Evolutionary conservation across 2,888 invertebrate genomes (phyloP), one percentile per base, ranked within the genome.

Genomic region (Ophraella communa): DNA sequence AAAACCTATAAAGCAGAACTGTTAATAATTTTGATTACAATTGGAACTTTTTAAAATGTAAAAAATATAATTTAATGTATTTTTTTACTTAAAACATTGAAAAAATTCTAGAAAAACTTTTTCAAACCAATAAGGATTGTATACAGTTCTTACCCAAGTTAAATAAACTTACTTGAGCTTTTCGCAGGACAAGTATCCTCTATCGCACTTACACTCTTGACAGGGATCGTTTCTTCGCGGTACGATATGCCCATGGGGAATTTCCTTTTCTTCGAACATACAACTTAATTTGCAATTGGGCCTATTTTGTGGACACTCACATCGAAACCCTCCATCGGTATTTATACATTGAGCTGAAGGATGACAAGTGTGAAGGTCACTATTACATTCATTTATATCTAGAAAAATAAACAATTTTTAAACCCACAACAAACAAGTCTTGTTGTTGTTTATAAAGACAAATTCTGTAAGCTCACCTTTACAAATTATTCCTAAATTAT

Each of bases 321-420:
- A 95, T 74, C 86, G 84, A 82, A 91, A 95, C 60, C 91, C 87
- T 53, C 95, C 95, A 52, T 91, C 88, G 7, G 87, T 89, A 81
- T 95, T 95, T 73, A 90, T 84, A 83, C 95, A 95, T 72, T 86
- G 87, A 72, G 93, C 90, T 73, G 87, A 88, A 49, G 87, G 86
- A 79, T 93, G 93, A 80, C 95, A 95, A 66, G 92, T 92, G 83
- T 93, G 91, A 72, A 85, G 84, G 68, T 88, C 88, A 76, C 89
- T 89, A 75, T 85, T 84, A 79, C 95, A 95, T 83, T 95, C 95
- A 82, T 95, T 89, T 62, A 94, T 87, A 84, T 95, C 94, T 92
- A n/a, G 84, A 44, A 69, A 56, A 56, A 53, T 14, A 45, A 30
- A 53, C 11, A 51, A 21, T 21, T 21, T 42, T 39, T n/a, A n/a